Evolutionary conservation across 2,888 invertebrate genomes (phyloP), one percentile per base, ranked within the genome.

Genomic region (Nymphalis urticae): DNA sequence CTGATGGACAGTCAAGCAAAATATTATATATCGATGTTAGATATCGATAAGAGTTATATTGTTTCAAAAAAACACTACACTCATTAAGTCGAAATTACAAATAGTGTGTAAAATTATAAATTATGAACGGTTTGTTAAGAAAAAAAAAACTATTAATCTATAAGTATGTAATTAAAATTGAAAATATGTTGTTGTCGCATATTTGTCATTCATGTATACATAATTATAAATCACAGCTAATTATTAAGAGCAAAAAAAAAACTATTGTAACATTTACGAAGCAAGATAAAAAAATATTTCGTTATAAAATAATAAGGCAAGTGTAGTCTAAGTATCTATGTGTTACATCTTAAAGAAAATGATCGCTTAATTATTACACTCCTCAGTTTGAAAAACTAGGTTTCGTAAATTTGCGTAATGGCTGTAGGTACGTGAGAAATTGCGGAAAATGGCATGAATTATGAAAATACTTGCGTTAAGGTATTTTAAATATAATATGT

Each of bases 361-460:
- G 63, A 69, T 75, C 69, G 67, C 71, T 70, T 74, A 75, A 73
- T 70, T 64, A 66, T 68, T 70, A 64, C 67, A 36, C 62, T 72
- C 69, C 69, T 72, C 62, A 69, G 70, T 71, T 58, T 56, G 54
- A 67, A 74, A 74, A 72, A 69, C 69, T 65, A 67, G 69, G 65
- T 72, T 75, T 71, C 72, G 67, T 68, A 73, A 69, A 54, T 48
- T 68, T 69, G 53, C 62, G 62, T 65, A 64, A 67, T 65, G 59
- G 64, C 64, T 62, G 54, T 48, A 53, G 48, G 69, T 70, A 75
- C 73, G 74, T 75, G 75, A 73, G 73, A 75, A 72, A 66, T 71
- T 60, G 70, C 72, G 51, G 66, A 36, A 68, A 70, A 66, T 56
- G 48, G 17, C 62, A 70, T 64, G 62, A 72, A 68, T 58, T 63